Conservation (phyloP, 2,888 invertebrate species). For the Slavum lentiscoides region DNA sequence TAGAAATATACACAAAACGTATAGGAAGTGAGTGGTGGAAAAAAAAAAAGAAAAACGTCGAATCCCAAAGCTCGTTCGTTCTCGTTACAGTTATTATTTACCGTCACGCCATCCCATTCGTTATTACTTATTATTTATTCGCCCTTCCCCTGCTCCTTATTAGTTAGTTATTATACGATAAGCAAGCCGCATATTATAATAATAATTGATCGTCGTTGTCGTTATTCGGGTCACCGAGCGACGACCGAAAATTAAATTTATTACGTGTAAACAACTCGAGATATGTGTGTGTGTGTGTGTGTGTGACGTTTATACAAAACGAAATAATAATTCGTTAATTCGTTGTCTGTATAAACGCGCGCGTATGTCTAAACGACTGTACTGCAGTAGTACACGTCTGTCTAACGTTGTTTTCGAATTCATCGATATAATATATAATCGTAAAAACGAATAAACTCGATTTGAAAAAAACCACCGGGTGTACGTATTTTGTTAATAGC, state of each 20-base stretch:
- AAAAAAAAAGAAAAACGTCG: conserved; percentile 9
- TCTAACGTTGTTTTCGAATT: too few relatives aligned
- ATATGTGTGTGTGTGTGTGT: not conserved
- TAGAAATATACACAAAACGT: conserved; percentile 12
- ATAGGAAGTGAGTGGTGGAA: too few relatives aligned
- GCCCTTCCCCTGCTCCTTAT: not conserved
- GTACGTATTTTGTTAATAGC: too few relatives aligned
- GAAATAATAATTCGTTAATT: not conserved
- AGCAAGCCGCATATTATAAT: not conserved
- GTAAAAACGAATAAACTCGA: too few relatives aligned
- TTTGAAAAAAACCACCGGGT: too few relatives aligned
- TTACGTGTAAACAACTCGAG: not conserved
- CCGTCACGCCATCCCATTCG: conserved; percentile 48
- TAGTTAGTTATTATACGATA: not conserved
- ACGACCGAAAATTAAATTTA: conserved; percentile 19
- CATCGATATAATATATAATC: too few relatives aligned
- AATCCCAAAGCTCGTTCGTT: conserved; percentile 11
- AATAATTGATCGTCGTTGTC: conserved; percentile 17
- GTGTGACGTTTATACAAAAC: too few relatives aligned
- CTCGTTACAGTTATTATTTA: conserved; percentile 33
- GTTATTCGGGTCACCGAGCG: conserved; percentile 1
- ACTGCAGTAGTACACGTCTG: too few relatives aligned
- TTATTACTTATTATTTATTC: not conserved
- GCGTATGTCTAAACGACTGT: too few relatives aligned
- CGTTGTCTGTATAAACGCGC: not conserved